Evolutionary conservation across 2,797 vertebrate genomes (phyloP).

Genomic region (Pangasius macronema): DNA sequence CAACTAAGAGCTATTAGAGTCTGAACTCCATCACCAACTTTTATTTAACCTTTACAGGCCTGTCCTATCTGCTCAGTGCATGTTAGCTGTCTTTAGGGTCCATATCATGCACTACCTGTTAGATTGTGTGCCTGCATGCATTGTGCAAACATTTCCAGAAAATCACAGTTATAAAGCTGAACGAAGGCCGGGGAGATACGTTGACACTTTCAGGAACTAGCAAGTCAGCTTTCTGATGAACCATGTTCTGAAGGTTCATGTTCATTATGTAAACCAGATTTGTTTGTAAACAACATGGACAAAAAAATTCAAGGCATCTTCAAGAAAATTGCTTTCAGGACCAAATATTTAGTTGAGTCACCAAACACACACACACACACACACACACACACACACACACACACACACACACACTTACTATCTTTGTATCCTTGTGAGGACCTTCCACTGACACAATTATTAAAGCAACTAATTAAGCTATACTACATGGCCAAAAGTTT

Average conservation of each 20-base stretch:
- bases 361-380: too few relatives aligned
- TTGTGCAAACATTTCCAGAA: not conserved
- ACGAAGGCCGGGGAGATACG: not conserved
- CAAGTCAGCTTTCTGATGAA: not conserved
- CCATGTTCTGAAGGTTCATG: not conserved
- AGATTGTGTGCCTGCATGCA: too few relatives aligned
- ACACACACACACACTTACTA: not conserved
- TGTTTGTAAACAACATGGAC: not conserved
- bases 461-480: not conserved
- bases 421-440: not conserved
- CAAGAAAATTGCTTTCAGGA: slow-evolving; percentile 6
- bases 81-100: not conserved
- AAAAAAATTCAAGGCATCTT: not conserved
- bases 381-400: not conserved
- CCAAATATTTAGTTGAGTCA: slow-evolving; percentile 2
- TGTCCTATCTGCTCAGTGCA: not conserved
- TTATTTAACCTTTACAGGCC: not conserved
- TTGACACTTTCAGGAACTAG: not conserved
- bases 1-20: not conserved
- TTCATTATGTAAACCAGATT: not conserved
- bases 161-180: not conserved
- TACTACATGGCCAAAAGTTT: not conserved
- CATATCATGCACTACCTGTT: not conserved
- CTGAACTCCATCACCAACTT: not conserved
- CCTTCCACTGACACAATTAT: not conserved